phyloP scores from a whole-genome alignment of 2,888 invertebrate genomes.

The Sinohyriopsis cumingii region DNA sequence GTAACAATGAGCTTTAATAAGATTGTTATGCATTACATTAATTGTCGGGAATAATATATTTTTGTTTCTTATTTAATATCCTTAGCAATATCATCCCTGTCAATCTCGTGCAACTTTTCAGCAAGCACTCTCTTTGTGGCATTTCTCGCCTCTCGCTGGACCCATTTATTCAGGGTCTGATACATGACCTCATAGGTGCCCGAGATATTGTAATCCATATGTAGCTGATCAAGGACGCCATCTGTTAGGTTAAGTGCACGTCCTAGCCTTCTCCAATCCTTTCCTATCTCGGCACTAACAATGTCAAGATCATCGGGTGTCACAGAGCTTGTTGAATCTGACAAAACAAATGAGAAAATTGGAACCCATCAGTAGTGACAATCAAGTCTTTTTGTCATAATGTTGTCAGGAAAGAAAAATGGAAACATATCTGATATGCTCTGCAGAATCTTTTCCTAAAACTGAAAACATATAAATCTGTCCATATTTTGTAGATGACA shows the following conservation, averaged over 20 bases:
- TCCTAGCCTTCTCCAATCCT: slow-evolving; percentile 34
- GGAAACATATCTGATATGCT: too few relatives aligned
- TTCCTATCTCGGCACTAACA: slow-evolving; percentile 30
- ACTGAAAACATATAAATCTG: too few relatives aligned
- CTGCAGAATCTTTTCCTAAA: too few relatives aligned
- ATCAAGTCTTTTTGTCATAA: too few relatives aligned
- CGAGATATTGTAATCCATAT: too few relatives aligned
- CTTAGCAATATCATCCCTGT: slow-evolving; percentile 26
- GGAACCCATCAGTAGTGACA: too few relatives aligned
- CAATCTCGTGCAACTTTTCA: slow-evolving; percentile 26
- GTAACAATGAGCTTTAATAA: too few relatives aligned
- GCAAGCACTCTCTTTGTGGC: slow-evolving; percentile 23
- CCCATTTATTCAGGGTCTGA: slow-evolving; percentile 18
- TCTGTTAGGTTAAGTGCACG: slow-evolving; percentile 30
- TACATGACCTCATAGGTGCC: slow-evolving; percentile 21
- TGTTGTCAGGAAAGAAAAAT: too few relatives aligned
- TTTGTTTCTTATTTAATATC: background rate
- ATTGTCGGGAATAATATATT: too few relatives aligned
- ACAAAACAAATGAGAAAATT: background rate
- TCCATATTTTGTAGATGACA: too few relatives aligned
- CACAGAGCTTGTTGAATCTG: slow-evolving; percentile 8
- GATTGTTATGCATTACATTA: too few relatives aligned
- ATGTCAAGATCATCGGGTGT: slow-evolving; percentile 28
- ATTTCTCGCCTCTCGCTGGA: slow-evolving; percentile 16
- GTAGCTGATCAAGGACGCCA: slow-evolving; percentile 1